phyloP scores from a whole-genome alignment of 2,888 invertebrate species.

The Buathra laborator region DNA sequence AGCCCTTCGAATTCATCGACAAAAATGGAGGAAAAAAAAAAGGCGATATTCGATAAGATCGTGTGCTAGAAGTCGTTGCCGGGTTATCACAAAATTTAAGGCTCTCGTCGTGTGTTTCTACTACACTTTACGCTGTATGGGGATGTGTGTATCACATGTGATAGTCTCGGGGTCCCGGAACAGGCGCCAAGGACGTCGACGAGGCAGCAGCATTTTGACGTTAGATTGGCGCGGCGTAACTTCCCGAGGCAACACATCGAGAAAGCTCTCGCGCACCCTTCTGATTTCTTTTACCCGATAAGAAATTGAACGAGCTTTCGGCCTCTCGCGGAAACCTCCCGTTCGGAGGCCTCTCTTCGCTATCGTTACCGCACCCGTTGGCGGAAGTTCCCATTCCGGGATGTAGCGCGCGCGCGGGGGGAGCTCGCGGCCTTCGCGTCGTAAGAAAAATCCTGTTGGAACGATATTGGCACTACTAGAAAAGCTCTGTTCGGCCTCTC shows the following conservation, averaged over 20 bases:
- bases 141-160: conserved; percentile 19
- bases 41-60: conserved; percentile 23
- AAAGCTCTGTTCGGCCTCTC: conserved; percentile 26
- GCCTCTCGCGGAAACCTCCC: conserved; percentile 27
- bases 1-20: not conserved
- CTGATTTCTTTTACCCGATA: conserved; percentile 54
- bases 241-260: not conserved
- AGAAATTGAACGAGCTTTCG: conserved; percentile 58
- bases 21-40: conserved; percentile 16
- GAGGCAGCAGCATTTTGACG: conserved; percentile 51
- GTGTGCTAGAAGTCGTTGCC: conserved; percentile 19
- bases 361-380: conserved; percentile 53
- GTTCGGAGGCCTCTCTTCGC: conserved; percentile 1
- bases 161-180: conserved; percentile 8
- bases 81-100: conserved; percentile 53
- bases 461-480: conserved; percentile 67
- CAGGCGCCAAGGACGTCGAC: conserved; percentile 6
- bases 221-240: conserved; percentile 51
- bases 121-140: not conserved
- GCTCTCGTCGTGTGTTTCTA: conserved; percentile 5
- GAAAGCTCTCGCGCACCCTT: conserved; percentile 7
- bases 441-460: conserved; percentile 54
- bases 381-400: conserved; percentile 52
- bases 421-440: conserved; percentile 9
- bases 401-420: too few relatives aligned